Percentiles rank a stretch among this genome's conserved stretches.
These are phyloP conservation scores for Eulemur coronatus DNA, from an alignment of 2,797 vertebrate species.

Conservation along the genomic window DNA sequence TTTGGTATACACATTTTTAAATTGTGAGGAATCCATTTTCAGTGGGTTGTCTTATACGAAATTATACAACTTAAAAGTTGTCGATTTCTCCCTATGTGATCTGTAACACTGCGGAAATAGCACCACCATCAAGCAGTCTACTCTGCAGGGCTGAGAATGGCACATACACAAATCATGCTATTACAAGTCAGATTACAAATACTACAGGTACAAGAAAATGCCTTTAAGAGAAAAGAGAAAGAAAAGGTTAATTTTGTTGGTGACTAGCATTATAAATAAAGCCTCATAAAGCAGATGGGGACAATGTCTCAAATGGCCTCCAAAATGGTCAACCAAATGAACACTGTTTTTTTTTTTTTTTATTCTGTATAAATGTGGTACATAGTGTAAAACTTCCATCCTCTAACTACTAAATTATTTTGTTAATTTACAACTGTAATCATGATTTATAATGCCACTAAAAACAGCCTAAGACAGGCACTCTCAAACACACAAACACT, in stretches of 20 bases:
- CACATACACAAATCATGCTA: background rate
- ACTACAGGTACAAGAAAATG: background rate
- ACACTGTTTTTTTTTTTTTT: background rate
- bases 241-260: background rate
- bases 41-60: background rate
- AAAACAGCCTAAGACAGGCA: slow-evolving; percentile 29
- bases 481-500: slow-evolving; percentile 20
- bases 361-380: background rate
- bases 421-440: slow-evolving; percentile 28
- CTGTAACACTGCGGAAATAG: background rate
- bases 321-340: background rate
- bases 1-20: background rate
- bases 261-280: background rate
- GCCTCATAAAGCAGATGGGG: background rate
- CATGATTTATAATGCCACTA: slow-evolving; percentile 46
- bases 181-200: background rate
- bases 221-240: background rate
- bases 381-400: background rate
- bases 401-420: slow-evolving; percentile 44
- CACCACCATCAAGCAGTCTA: background rate
- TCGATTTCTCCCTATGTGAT: background rate
- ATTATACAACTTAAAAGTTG: background rate
- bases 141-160: background rate
- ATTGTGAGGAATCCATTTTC: background rate
- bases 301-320: background rate